phyloP scores from a whole-genome alignment of 30 jellyfish, hydroid and myxozoan species.

The Pseudorhiza aurosa region DNA sequence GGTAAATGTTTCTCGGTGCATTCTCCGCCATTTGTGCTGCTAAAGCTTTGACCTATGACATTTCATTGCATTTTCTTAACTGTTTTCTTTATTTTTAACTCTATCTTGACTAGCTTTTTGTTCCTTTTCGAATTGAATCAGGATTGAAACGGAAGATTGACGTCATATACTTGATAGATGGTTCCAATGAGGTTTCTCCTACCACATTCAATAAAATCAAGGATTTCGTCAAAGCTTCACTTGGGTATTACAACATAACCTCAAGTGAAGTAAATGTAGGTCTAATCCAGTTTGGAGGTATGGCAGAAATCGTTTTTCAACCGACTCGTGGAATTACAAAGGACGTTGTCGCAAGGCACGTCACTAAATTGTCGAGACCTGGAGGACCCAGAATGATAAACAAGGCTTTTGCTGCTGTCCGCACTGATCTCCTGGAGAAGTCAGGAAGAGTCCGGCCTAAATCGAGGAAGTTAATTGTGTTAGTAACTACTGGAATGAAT shows the following conservation, averaged over 20 bases:
- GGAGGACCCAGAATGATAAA: constrained; percentile 77
- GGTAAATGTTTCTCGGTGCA: too few relatives aligned
- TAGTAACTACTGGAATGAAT: constrained; percentile 75
- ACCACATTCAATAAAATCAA: constrained; percentile 3
- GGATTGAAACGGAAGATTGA: constrained; percentile 9
- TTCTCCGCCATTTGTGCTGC: too few relatives aligned
- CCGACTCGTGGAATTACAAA: constrained; percentile 43
- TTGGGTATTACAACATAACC: constrained; percentile 22
- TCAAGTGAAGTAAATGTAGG: background rate
- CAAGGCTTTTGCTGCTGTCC: constrained; percentile 44
- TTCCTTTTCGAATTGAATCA: background rate
- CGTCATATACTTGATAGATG: constrained; percentile 25
- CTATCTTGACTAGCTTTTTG: too few relatives aligned
- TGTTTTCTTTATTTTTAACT: too few relatives aligned
- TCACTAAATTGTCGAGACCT: background rate
- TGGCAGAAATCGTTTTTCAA: background rate
- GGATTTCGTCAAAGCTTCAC: constrained; percentile 23
- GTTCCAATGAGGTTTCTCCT: constrained; percentile 7
- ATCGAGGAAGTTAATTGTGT: constrained; percentile 58
- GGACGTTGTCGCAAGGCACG: background rate
- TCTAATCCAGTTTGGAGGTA: constrained; percentile 10
- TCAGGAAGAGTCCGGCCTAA: constrained; percentile 24
- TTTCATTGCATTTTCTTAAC: too few relatives aligned
- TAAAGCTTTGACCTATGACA: too few relatives aligned
- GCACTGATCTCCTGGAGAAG: constrained; percentile 21